Evolutionary conservation across 2,797 vertebrate species (phyloP), one percentile per base, ranked within the genome.

Genomic region (Trachops cirrhosus): DNA sequence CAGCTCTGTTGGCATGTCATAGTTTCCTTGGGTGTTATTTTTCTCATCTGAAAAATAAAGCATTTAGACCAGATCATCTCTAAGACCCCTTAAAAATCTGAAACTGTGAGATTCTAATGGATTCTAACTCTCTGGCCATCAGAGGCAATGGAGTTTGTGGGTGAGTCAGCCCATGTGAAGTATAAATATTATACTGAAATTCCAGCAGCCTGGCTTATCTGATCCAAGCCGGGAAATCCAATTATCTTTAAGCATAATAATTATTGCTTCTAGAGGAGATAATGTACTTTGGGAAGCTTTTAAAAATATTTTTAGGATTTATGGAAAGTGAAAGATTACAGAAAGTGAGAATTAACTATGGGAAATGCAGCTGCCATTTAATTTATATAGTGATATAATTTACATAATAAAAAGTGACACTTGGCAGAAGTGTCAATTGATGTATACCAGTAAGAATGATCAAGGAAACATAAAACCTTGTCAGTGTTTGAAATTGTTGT

Each of bases 201-300:
- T 68, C 34, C 67, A 52, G 52, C 41, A 91, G 16, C 46, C 24
- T 77, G 22, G 6, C 22, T 94, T 91, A 52, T 46, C 73, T 84
- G 29, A 41, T 71, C 52, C 44, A 86, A 93, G 64, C 62, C 75
- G 70, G 52, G 62, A 82, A 86, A 67, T 32, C 14, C 57, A 54
- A 1, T 91, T 84, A 62, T 89, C 80, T 90, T 93, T 70, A 85
- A 93, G 67, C 24, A 62, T 77, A 80, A 41, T 59, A 54, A n/a
- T 83, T 94, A 74, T 32, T 88, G 52, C 46, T 91, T 86, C 73
- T 77, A 22, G 68, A 73, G 87, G 73, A 94, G 15, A 77, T 89
- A 54, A 22, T 44, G 54, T 78, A 22, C 24, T 79, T 71, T 18
- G 37, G 70, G 34, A 34, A 50, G 7, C 82, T 85, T 88, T 32